phyloP scores from a whole-genome alignment of 1,140 invertebrate genomes.

The Adoxophyes honmai region DNA sequence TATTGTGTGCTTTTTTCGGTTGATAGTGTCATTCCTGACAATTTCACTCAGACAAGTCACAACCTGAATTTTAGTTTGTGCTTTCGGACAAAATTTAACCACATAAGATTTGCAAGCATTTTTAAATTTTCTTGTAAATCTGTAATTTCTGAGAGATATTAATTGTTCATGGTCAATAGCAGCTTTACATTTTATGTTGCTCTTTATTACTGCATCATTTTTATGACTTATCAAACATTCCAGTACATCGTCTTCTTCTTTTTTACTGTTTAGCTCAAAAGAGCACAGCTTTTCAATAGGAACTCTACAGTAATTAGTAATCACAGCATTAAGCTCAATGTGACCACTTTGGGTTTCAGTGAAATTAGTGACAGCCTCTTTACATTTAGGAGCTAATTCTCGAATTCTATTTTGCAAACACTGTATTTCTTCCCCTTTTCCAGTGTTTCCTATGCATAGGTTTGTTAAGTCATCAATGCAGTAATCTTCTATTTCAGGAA shows the following conservation, averaged over 20 bases:
- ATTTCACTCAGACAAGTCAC: conserved; percentile 94
- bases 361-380: conserved; percentile 88
- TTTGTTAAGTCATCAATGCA: conserved; percentile 92
- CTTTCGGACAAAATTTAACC: conserved; percentile 85
- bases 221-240: conserved; percentile 96
- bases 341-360: conserved; percentile 93
- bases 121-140: conserved; percentile 97
- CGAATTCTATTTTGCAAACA: conserved; percentile 96
- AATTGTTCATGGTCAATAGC: conserved; percentile 97
- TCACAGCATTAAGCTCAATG: conserved; percentile 90
- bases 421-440: conserved; percentile 91
- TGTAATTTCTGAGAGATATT: conserved; percentile 95
- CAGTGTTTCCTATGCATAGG: conserved; percentile 90
- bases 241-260: conserved; percentile 92
- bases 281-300: conserved; percentile 91
- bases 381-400: conserved; percentile 81
- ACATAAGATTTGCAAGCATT: conserved; percentile 93
- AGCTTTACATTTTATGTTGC: conserved; percentile 90
- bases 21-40: conserved; percentile 92
- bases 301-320: conserved; percentile 88
- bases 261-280: conserved; percentile 81
- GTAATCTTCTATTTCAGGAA: conserved; percentile 94
- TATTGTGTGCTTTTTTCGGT: conserved; percentile 86
- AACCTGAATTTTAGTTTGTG: conserved; percentile 91
- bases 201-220: conserved; percentile 86